A percentile compares a stretch with the other conserved stretches of the same genome.
These are phyloP conservation scores for Halictus rubicundus DNA, from an alignment of 1,140 invertebrate genomes.

Conservation along the genomic window DNA sequence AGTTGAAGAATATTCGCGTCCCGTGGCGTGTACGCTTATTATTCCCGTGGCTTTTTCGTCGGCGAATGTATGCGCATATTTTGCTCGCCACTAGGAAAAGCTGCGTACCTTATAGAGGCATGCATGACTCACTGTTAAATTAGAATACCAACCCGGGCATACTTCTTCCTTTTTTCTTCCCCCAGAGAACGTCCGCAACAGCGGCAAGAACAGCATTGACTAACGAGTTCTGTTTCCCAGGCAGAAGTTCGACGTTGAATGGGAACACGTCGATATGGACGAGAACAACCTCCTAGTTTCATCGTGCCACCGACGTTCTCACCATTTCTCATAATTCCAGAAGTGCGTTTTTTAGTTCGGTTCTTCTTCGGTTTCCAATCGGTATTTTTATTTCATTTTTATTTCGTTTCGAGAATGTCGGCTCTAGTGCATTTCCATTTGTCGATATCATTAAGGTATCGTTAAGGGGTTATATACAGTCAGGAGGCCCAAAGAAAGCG, in stretches of 20 bases:
- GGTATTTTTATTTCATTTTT: too few species aligned
- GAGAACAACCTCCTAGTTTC: constrained; percentile 33
- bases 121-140: constrained; percentile 55
- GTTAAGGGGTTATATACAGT: too few species aligned
- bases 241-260: constrained; percentile 20
- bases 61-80: constrained; percentile 61
- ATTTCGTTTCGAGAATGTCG: too few species aligned
- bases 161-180: constrained; percentile 13
- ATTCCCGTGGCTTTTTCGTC: constrained; percentile 44
- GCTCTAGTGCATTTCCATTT: too few species aligned
- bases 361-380: not conserved
- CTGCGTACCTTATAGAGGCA: constrained; percentile 30
- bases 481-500: too few species aligned
- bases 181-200: constrained; percentile 3
- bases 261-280: constrained; percentile 23
- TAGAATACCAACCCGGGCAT: constrained; percentile 48
- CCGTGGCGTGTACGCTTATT: constrained; percentile 40
- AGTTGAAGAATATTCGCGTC: constrained; percentile 27
- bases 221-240: constrained; percentile 43
- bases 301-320: not conserved
- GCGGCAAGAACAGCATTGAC: constrained; percentile 28
- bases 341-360: not conserved
- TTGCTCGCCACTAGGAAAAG: constrained; percentile 28
- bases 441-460: too few species aligned
- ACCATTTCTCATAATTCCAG: not conserved